Percentiles rank a stretch among this genome's conserved stretches.
These are phyloP conservation scores for Pelmatolapia mariae DNA, from an alignment of 2,113 vertebrate species.

Conservation along the genomic window DNA sequence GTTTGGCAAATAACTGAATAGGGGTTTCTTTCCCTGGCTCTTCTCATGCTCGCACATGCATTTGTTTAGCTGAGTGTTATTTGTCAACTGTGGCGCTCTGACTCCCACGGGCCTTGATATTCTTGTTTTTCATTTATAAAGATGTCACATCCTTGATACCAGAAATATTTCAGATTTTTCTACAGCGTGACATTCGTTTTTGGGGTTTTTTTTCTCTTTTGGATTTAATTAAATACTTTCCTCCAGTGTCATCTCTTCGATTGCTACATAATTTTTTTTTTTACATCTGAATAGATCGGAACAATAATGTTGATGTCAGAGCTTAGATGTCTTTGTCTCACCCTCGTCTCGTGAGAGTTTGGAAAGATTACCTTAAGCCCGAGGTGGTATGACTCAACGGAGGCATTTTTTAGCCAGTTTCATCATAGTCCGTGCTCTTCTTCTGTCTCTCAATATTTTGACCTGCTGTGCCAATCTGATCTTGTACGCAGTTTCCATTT, in stretches of 20 bases:
- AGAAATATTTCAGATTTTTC: neutral
- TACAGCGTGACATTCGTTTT: neutral
- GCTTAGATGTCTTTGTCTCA: neutral
- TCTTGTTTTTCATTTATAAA: neutral
- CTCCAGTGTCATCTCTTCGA: neutral
- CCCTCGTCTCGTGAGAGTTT: neutral
- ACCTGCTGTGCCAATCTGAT: neutral
- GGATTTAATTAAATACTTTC: neutral
- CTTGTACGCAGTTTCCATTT: slow-evolving; percentile 12
- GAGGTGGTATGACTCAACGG: neutral
- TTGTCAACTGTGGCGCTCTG: neutral
- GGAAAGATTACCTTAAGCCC: neutral
- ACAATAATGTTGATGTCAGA: neutral
- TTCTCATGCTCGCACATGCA: neutral
- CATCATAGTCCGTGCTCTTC: neutral
- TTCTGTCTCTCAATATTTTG: neutral
- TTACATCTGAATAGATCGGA: neutral
- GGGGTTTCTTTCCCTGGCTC: neutral
- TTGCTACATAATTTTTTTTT: neutral
- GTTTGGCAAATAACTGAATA: neutral
- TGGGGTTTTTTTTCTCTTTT: neutral
- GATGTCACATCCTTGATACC: neutral
- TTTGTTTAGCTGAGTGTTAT: neutral
- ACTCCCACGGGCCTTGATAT: neutral
- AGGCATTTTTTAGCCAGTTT: neutral